phyloP scores from a whole-genome alignment of 1,140 invertebrate genomes.

The Polypedilum vanderplanki region DNA sequence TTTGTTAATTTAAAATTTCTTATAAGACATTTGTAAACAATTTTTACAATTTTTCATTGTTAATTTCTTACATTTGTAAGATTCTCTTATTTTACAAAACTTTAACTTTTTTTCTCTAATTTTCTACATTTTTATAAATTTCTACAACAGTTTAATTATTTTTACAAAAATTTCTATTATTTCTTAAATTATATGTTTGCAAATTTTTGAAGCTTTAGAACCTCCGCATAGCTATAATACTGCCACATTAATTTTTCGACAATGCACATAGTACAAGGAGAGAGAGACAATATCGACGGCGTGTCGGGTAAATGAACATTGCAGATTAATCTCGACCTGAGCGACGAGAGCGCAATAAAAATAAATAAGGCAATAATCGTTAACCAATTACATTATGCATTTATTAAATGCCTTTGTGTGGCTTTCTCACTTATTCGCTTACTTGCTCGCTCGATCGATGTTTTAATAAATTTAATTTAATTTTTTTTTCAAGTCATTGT shows the following conservation, averaged over 20 bases:
- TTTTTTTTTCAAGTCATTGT: not conserved
- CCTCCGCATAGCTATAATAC: not conserved
- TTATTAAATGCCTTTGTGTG: not conserved
- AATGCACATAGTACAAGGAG: not conserved
- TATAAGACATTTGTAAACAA: not conserved
- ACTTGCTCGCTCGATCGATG: not conserved
- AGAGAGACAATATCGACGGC: too few species aligned
- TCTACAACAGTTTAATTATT: too few species aligned
- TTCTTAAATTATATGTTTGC: not conserved
- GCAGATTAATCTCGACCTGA: not conserved
- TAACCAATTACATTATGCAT: conserved; percentile 18
- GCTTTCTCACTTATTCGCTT: not conserved
- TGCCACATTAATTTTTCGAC: conserved; percentile 5
- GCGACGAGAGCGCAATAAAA: conserved; percentile 16
- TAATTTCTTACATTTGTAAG: not conserved
- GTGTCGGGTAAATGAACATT: too few species aligned
- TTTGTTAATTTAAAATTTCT: too few species aligned
- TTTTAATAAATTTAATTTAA: conserved; percentile 9
- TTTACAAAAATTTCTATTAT: too few species aligned
- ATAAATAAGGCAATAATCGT: conserved; percentile 19
- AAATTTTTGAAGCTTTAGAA: not conserved
- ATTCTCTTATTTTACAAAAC: too few species aligned
- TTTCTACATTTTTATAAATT: too few species aligned
- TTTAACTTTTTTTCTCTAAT: too few species aligned
- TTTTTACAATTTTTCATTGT: not conserved